phyloP scores from a whole-genome alignment of 2,797 vertebrate genomes.

The Lagocephalus sceleratus region DNA sequence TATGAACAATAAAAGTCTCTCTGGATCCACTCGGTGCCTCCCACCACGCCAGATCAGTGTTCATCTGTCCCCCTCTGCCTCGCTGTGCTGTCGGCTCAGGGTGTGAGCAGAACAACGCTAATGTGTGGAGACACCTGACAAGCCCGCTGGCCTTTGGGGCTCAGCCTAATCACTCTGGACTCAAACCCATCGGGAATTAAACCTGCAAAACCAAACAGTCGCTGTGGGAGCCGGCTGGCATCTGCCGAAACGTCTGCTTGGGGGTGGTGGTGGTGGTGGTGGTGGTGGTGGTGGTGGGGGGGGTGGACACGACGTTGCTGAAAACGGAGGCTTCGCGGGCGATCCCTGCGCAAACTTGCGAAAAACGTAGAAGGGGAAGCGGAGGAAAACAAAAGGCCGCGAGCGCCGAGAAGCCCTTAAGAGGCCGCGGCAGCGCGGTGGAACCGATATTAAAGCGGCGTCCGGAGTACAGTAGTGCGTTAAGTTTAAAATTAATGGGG shows the following conservation, averaged over 20 bases:
- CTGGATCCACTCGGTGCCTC: conserved; percentile 30
- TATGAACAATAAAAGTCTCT: conserved; percentile 24
- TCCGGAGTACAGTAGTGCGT: conserved; percentile 49
- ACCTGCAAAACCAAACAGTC: conserved; percentile 75
- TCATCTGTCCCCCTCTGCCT: conserved; percentile 33
- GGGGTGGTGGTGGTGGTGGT: conserved; percentile 3
- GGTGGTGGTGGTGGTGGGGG: too few species aligned
- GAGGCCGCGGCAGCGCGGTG: conserved; percentile 27
- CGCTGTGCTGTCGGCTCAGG: conserved; percentile 65
- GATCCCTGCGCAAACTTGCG: conserved; percentile 11
- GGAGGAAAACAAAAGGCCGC: neutral
- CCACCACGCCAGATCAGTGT: conserved; percentile 44
- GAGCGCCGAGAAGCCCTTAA: conserved; percentile 28
- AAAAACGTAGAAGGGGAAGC: neutral
- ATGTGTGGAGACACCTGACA: conserved; percentile 73
- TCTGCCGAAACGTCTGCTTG: conserved; percentile 42
- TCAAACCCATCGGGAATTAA: conserved; percentile 69
- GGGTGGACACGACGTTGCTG: too few species aligned
- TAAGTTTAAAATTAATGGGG: conserved; percentile 66
- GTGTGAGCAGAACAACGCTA: conserved; percentile 66
- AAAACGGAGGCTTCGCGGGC: neutral
- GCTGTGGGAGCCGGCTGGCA: conserved; percentile 70
- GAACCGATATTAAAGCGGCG: conserved; percentile 45
- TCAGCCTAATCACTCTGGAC: conserved; percentile 72
- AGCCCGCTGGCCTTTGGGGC: conserved; percentile 68